Evolutionary conservation across 2,113 vertebrate species (phyloP).

Genomic region (Scalopus aquaticus): DNA sequence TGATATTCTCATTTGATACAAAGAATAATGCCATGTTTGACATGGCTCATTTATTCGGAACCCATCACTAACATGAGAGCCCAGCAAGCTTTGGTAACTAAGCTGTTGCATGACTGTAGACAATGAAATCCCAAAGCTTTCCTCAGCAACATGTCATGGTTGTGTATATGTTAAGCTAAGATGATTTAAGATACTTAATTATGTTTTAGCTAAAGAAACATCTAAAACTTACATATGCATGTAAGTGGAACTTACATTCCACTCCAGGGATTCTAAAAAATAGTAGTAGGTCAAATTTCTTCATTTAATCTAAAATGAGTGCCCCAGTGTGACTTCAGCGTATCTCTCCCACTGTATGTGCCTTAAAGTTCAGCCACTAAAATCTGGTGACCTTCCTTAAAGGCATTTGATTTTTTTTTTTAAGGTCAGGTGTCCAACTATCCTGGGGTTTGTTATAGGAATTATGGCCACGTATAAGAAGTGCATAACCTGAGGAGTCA

Average conservation of each 20-base stretch:
- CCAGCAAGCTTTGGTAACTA: background rate
- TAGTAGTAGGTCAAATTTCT: background rate
- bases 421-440: background rate
- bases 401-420: background rate
- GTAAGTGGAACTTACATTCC: no score
- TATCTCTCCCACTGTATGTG: background rate
- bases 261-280: constrained; percentile 15
- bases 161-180: background rate
- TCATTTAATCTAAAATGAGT: constrained; percentile 31
- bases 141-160: background rate
- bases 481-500: background rate
- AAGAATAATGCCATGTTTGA: background rate
- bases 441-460: background rate
- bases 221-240: background rate
- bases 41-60: constrained; percentile 6
- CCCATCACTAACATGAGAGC: background rate
- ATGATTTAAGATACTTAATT: constrained; percentile 40
- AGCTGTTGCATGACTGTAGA: background rate
- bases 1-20: background rate
- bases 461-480: background rate
- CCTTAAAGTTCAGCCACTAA: background rate
- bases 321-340: background rate
- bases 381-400: background rate
- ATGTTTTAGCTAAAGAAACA: constrained; percentile 1
- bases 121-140: background rate